Base-by-base conservation (phyloP, 2,113 vertebrate genomes). In the Forbesichthys agassizii region DNA sequence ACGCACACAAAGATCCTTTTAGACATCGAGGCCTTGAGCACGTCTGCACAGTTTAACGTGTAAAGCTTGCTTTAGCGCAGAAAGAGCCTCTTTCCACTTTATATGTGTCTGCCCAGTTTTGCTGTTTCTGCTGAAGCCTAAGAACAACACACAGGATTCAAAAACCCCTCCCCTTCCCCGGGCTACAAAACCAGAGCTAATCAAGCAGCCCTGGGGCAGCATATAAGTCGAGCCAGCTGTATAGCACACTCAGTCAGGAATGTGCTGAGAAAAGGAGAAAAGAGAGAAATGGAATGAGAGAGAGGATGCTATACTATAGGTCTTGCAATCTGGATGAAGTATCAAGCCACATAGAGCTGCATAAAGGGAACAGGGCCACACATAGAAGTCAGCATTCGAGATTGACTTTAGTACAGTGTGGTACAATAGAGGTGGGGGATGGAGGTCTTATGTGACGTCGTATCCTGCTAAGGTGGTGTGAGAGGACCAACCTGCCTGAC, bases 161-260 rank as follows among this genome's bases (percentile, higher is more conserved):
- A 71, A 73, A 16, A 4, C 57, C 69, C 57, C 60, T 48, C 36
- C 36, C 65, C 11, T 33, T 33, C 58, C 59, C 11, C 27, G 9
- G 60, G 78, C 68, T 68, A 83, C 71, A 77, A 83, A 83, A 73
- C 60, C 74, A 54, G 33, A 75, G 71, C 56, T 70, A 85, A 82
- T 81, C 77, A 79, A 68, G 73, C 68, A 61, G 71, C 74, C 71
- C 54, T 52, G 65, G 58, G 48, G 61, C 16, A 61, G 73, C 61
- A 63, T 64, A 66, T 81, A 78, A 85, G 81, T 78, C 33, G 52
- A 82, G 77, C 75, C 85, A 84, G 67, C 80, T 81, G 80, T 74
- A 72, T 54, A 61, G 73, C 77, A 57, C 75, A 86, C 81, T 84
- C 73, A 79, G 76, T 42, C 33, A 55, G 84, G 87, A 88, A 85